These are phyloP conservation scores for Gerris lacustris DNA, from an alignment of 2,888 invertebrate genomes.

Conservation along the genomic window DNA sequence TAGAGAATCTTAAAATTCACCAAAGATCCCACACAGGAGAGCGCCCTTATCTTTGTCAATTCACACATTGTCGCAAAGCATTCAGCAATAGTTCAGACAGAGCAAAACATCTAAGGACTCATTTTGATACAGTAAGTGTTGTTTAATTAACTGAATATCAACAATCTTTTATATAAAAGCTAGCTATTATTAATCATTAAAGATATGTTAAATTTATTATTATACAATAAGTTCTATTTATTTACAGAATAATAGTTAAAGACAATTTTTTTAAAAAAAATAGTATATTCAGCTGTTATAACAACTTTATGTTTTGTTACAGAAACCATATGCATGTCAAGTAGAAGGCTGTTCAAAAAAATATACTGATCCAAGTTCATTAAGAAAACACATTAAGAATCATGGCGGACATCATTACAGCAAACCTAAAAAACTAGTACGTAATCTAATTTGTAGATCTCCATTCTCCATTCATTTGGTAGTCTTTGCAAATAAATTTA, in stretches of 20 bases:
- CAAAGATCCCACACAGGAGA: constrained; percentile 92
- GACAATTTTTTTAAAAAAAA: background rate
- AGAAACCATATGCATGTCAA: constrained; percentile 90
- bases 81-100: constrained; percentile 98
- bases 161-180: background rate
- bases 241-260: background rate
- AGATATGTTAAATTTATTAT: background rate
- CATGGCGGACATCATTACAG: constrained; percentile 38
- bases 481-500: too few relatives aligned
- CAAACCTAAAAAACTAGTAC: constrained; percentile 27
- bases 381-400: constrained; percentile 84
- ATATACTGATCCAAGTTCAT: constrained; percentile 87
- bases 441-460: constrained; percentile 10
- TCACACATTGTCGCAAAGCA: constrained; percentile 82
- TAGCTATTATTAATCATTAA: background rate
- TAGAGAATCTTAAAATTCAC: constrained; percentile 97
- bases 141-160: background rate
- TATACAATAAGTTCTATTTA: background rate
- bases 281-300: too few relatives aligned
- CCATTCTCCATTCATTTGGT: too few relatives aligned
- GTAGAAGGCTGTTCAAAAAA: constrained; percentile 75
- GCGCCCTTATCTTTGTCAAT: constrained; percentile 88
- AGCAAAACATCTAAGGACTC: constrained; percentile 96
- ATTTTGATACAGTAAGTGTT: constrained; percentile 85
- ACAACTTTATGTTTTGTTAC: constrained; percentile 30